Conservation (phyloP, 2,888 invertebrate genomes). For the Caenorhabditis parvicauda region DNA sequence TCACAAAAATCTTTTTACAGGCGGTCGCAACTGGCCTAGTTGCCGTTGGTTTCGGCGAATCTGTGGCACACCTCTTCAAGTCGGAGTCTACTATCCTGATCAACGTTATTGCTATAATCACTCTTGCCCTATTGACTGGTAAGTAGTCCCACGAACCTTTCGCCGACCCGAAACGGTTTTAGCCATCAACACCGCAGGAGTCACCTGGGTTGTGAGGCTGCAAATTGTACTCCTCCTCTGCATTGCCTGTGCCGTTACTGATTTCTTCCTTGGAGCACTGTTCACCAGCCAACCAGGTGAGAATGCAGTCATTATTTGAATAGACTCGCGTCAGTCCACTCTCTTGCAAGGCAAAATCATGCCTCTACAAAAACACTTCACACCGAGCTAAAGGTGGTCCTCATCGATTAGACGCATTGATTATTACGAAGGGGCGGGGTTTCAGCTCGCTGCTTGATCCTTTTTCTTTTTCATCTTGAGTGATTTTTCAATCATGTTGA, state of each 20-base stretch:
- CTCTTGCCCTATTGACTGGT: conserved; percentile 75
- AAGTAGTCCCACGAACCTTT: neutral
- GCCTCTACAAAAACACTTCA: too few relatives aligned
- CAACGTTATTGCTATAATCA: conserved; percentile 81
- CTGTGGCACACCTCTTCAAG: conserved; percentile 82
- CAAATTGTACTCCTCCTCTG: conserved; percentile 85
- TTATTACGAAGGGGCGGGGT: neutral
- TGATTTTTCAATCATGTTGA: too few relatives aligned
- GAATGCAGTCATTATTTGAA: too few relatives aligned
- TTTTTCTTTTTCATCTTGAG: neutral
- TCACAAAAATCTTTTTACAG: too few relatives aligned
- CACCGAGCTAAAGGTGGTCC: too few relatives aligned
- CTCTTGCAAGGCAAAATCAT: too few relatives aligned
- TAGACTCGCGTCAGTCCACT: too few relatives aligned
- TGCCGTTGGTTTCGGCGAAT: conserved; percentile 93
- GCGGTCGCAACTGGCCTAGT: conserved; percentile 93
- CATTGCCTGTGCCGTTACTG: conserved; percentile 82
- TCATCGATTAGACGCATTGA: too few relatives aligned
- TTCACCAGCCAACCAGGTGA: conserved; percentile 75
- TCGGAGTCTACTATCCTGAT: conserved; percentile 75
- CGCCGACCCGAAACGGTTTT: conserved; percentile 22
- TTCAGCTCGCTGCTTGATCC: neutral
- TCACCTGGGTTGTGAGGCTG: conserved; percentile 94
- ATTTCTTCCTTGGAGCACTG: conserved; percentile 90
- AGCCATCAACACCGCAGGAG: conserved; percentile 89